Evolutionary conservation across 2,113 vertebrate species (phyloP), one percentile per base, ranked within the genome.

Genomic region (Addax nasomaculatus): DNA sequence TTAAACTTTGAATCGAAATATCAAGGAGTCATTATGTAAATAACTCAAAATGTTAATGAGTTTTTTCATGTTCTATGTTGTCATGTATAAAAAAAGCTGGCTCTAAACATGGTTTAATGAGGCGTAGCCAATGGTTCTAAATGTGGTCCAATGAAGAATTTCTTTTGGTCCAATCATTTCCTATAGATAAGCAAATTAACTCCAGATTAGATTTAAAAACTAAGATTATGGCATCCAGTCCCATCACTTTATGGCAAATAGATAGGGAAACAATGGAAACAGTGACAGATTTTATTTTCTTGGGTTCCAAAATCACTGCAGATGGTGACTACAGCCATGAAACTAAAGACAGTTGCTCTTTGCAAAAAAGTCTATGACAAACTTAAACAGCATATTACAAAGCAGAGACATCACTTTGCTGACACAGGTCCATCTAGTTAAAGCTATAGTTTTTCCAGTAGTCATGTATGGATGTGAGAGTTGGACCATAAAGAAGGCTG

Each of bases 1-100:
- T 95, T 93, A 90, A 92, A 96, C 51, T 92, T 93, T 85, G 51
- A 91, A 85, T 93, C 51, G 70, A 97, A 95, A 97, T 97, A 81
- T 95, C 81, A 97, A 92, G 76, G 25, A n/a, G n/a, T 33, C 36
- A 80, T 83, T 85, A 85, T 90, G 67, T 88, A 94, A 97, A 94
- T 95, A 94, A 60, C 36, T 94, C 70, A 80, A 94, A 90, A 98
- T 93, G 53, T 43, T 96, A 96, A 97, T 91, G 78, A 84, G 45
- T 19, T 51, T 93, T 93, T 87, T 95, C 25, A 76, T 29, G 78
- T 57, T 96, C 73, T 78, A 23, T 90, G 80, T 51, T 25, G 58
- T 51, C 45, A 60, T 25, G 14, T 7, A 76, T 3, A 9, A 47
- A 57, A 58, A 58, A n/a, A 0, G 1, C n/a, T 76, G 16, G 11